Conservation (phyloP, 2,113 vertebrate species). For the Egretta garzetta region DNA sequence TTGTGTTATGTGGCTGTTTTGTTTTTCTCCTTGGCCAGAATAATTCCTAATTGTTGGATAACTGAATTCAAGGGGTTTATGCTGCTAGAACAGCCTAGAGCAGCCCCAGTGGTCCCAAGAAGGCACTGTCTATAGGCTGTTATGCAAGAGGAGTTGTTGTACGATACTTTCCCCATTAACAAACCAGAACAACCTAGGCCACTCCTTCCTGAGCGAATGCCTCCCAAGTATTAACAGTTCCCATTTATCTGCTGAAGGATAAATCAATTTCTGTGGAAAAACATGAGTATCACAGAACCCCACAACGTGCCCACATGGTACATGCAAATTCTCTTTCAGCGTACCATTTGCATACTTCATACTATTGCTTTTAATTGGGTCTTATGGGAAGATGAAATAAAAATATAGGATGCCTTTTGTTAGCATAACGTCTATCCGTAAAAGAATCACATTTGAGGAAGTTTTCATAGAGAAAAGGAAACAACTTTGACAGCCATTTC, state of each 20-base stretch:
- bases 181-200: not conserved
- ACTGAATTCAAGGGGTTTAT: not conserved
- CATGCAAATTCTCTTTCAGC: not conserved
- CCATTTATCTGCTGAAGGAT: constrained; percentile 9
- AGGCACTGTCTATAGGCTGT: not conserved
- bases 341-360: not conserved
- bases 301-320: fast-evolving
- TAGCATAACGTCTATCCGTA: not conserved
- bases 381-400: not conserved
- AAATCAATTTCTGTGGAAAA: constrained; percentile 14
- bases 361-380: not conserved
- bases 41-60: not conserved
- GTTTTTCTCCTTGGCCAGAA: not conserved
- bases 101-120: not conserved
- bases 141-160: not conserved
- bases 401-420: not conserved
- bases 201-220: not conserved
- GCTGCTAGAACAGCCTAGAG: not conserved
- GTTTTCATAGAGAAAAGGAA: not conserved
- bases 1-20: not conserved
- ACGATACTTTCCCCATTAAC: not conserved
- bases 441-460: not conserved
- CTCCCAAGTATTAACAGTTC: not conserved
- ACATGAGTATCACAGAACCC: not conserved
- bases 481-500: not conserved